Percentiles rank a stretch among this genome's conserved stretches.
phyloP scores from a whole-genome alignment of 2,888 invertebrate genomes.

The Timema podura region DNA sequence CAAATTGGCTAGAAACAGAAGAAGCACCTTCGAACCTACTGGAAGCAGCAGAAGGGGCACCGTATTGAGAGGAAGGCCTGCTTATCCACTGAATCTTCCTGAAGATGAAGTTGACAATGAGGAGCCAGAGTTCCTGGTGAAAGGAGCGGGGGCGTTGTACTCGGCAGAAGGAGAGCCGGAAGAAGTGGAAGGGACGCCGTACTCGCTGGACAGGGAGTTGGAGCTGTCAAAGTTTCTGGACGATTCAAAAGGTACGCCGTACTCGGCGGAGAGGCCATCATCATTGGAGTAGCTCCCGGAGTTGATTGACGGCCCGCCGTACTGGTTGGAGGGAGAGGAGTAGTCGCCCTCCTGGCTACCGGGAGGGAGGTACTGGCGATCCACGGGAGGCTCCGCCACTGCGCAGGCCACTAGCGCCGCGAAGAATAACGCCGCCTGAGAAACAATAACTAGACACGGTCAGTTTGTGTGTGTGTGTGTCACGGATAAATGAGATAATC shows the following conservation, averaged over 20 bases:
- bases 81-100: slow-evolving; percentile 8
- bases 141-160: slow-evolving; percentile 1
- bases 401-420: slow-evolving; percentile 16
- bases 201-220: slow-evolving; percentile 25
- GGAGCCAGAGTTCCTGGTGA: slow-evolving; percentile 20
- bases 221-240: neutral
- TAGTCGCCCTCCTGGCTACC: neutral
- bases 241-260: slow-evolving; percentile 30
- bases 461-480: too few species aligned
- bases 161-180: slow-evolving; percentile 17
- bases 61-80: slow-evolving; percentile 7
- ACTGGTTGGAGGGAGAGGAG: slow-evolving; percentile 13
- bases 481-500: too few species aligned
- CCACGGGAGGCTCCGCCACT: slow-evolving; percentile 25
- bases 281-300: slow-evolving; percentile 13
- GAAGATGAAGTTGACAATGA: neutral
- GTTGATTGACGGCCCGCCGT: slow-evolving; percentile 14
- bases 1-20: neutral
- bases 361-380: slow-evolving; percentile 26
- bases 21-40: slow-evolving; percentile 2
- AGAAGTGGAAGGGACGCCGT: slow-evolving; percentile 28
- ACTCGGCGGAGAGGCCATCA: slow-evolving; percentile 32
- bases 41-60: slow-evolving; percentile 11
- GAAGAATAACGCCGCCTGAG: neutral
- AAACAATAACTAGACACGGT: neutral